These are phyloP conservation scores for Sitta europaea DNA, from an alignment of 2,113 vertebrate genomes.

Conservation along the genomic window DNA sequence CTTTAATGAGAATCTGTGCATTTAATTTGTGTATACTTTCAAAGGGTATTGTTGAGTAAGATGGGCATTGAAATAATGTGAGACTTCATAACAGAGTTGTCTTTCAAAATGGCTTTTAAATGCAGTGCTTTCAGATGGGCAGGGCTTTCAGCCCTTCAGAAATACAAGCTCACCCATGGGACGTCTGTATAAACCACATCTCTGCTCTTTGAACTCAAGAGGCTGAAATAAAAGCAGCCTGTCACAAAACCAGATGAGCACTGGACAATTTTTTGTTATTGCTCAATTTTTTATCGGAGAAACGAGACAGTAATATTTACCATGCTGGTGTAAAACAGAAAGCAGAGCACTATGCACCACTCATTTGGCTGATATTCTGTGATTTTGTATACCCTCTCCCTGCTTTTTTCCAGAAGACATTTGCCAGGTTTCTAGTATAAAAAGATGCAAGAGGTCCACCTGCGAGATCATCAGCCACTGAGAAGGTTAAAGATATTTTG, in stretches of 20 bases:
- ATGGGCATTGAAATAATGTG: not conserved
- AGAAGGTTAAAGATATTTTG: constrained; percentile 1
- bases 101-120: not conserved
- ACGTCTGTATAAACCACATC: not conserved
- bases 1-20: not conserved
- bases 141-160: not conserved
- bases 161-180: not conserved
- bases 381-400: not conserved
- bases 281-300: not conserved
- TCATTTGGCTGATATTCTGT: not conserved
- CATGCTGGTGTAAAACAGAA: not conserved
- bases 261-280: not conserved
- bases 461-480: not conserved
- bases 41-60: not conserved
- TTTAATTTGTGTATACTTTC: not conserved
- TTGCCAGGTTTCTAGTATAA: not conserved
- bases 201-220: not conserved
- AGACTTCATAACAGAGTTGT: not conserved
- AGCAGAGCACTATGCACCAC: not conserved
- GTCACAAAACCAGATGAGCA: not conserved
- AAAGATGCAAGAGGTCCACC: not conserved
- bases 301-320: not conserved
- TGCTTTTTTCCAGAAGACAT: not conserved
- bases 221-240: not conserved
- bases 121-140: not conserved